Conservation (phyloP, 1,140 invertebrate genomes). For the Telenomus remus region DNA sequence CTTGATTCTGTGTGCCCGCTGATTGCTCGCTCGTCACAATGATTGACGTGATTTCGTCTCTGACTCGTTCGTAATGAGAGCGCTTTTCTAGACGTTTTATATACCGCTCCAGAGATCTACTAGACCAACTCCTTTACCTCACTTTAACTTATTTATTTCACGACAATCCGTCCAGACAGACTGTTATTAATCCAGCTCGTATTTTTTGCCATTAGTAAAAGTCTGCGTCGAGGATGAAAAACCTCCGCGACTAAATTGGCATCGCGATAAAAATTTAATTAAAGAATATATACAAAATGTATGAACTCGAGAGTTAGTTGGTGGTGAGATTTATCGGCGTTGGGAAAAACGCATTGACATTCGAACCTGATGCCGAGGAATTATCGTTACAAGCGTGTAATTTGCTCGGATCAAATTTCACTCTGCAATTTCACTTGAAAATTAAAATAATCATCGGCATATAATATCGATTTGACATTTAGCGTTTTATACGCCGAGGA, state of each 20-base stretch:
- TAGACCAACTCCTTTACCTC: not conserved
- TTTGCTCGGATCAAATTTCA: not conserved
- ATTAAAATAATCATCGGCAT: no score
- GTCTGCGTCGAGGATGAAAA: no score
- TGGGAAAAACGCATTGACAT: no score
- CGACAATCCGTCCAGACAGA: slow-evolving; percentile 11
- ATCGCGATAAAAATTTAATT: no score
- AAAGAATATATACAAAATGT: no score
- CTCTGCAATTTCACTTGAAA: not conserved
- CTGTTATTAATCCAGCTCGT: slow-evolving; percentile 1
- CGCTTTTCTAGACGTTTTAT: slow-evolving; percentile 12
- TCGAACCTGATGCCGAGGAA: not conserved
- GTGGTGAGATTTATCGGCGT: no score
- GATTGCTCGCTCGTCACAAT: slow-evolving; percentile 29
- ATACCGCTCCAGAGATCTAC: slow-evolving; percentile 12
- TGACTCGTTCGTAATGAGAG: slow-evolving; percentile 14
- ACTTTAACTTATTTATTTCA: slow-evolving; percentile 17
- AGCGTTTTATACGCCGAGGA: slow-evolving; percentile 47
- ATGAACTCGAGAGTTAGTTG: no score
- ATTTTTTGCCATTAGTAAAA: not conserved
- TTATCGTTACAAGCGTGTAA: not conserved
- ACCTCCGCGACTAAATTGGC: no score
- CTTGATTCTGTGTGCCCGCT: slow-evolving; percentile 58
- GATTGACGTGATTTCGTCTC: slow-evolving; percentile 48
- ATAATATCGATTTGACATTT: slow-evolving; percentile 52